Base-by-base conservation (phyloP, 2,113 vertebrate genomes). In the Rhinopomastus cyanomelas region DNA sequence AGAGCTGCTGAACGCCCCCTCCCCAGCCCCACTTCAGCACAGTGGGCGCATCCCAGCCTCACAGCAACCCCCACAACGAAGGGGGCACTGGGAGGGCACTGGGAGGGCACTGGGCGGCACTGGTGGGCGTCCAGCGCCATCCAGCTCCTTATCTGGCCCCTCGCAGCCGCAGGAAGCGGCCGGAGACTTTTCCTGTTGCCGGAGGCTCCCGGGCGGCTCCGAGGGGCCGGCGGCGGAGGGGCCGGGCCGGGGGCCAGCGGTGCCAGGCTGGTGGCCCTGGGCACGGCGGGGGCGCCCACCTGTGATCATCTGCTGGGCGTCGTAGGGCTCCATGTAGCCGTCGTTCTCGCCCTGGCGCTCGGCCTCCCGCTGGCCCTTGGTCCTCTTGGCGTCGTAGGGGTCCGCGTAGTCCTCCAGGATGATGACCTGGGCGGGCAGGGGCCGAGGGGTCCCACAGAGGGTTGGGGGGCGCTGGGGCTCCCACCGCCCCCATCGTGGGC, bases 231-330 rank as follows among this genome's bases (percentile, higher is more conserved):
- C 15, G 17, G 53, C 42, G 16, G 2, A 7, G 4, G 26, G 9
- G 23, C 68, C 32, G 37, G 0, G 2, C 51, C 34, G 1, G 61
- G 51, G 76, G 26, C n/a, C n/a, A 75, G 32, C 1, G 2, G 42
- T 87, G 74, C 89, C 89, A 79, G 86, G 34, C 8, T 8, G 0
- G 0, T 5, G 6, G 34, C 79, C 13, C 16, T 39, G 5, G 4
- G 26, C 6, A 3, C 14, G 1, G 7, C 9, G 5, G 0, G 1
- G 4, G 77, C 59, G 73, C 96, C 7, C 68, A 99, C 99, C 99
- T 96, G 99, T 99, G 88, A 99, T 99, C 97, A 99, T 99, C 76
- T 99, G 98, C 95, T 99, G 98, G 4, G 99, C 99, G 0, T 99
- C 99, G 1, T 99, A 99, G 8, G 99, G 99, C 51, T 99, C 99